Evolutionary conservation across 1,140 invertebrate species (phyloP), one percentile per base, ranked within the genome.

Genomic region (Drosophila nannoptera): DNA sequence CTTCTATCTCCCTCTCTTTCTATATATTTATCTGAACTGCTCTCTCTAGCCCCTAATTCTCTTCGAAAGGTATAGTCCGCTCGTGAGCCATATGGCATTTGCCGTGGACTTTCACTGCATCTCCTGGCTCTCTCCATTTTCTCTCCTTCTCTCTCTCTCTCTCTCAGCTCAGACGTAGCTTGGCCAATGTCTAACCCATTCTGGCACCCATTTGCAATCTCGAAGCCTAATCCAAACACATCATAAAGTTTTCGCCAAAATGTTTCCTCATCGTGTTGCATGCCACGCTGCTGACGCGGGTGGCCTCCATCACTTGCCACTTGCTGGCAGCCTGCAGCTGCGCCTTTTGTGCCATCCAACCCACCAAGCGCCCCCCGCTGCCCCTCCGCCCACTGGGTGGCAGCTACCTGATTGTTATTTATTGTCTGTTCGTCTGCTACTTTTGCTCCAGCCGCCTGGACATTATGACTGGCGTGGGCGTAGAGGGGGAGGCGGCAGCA

Each of bases 361-460:
- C 5, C 33, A 14, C 38, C 59, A 38, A 56, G n/a, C 46, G 8
- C 5, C 2, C 35, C 6, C 42, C 12, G 36, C 7, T 5, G 2
- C 32, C 48, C 9, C 32, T 11, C 16, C 58, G 48, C 62, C 63
- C 63, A 70, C 68, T 46, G 63, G 22, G 22, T 43, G 40, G 42
- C 55, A 55, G 56, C 69, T 71, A 71, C 69, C 69, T 71, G 69
- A 71, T 71, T 71, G 69, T 71, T 67, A 71, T 71, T 71, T 71
- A 71, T 71, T 59, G 55, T 71, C 40, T 65, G 56, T 43, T 69
- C 73, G 69, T 66, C 64, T 72, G 69, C 76, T 72, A 33, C 56
- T 64, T 56, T 58, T 56, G 32, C 14, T 38, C 61, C 58, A 58
- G 54, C 42, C 33, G 43, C 5, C 56, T 69, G 36, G 59, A 56